phyloP scores from a whole-genome alignment of 30 jellyfish, hydroid and myxozoan species.

The Morbakka virulenta region DNA sequence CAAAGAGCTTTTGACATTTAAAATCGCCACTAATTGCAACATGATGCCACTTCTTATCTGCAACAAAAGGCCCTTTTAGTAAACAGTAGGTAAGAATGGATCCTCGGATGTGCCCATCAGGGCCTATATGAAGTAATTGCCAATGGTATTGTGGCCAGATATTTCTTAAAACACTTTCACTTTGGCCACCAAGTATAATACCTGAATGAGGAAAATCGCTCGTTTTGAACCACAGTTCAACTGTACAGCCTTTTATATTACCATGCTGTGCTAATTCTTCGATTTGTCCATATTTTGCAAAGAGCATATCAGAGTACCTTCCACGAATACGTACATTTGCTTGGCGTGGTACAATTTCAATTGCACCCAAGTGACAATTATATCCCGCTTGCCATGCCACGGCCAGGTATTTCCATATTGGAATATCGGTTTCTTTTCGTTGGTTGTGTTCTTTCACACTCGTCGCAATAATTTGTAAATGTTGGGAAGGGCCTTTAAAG shows the following conservation, averaged over 20 bases:
- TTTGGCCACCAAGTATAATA: background rate
- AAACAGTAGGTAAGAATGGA: conserved; percentile 1
- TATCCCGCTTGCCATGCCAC: background rate
- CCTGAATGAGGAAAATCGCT: background rate
- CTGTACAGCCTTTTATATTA: background rate
- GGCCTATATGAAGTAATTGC: conserved; percentile 15
- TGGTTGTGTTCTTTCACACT: background rate
- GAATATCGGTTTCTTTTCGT: background rate
- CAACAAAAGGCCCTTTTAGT: conserved; percentile 6
- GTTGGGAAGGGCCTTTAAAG: background rate
- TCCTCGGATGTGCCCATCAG: conserved; percentile 21
- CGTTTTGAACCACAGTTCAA: background rate
- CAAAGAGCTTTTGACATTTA: background rate
- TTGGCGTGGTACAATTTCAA: background rate
- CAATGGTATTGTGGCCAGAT: conserved; percentile 22
- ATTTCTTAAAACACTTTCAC: background rate
- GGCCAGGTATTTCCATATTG: background rate
- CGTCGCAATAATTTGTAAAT: background rate
- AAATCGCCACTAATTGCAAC: background rate
- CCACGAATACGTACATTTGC: background rate
- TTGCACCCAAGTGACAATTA: background rate
- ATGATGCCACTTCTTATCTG: conserved; percentile 12
- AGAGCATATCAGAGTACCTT: background rate
- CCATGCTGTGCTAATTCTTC: background rate
- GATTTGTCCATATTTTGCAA: background rate